These are phyloP conservation scores for Nebria ingens DNA, from an alignment of 1,140 invertebrate genomes.

Conservation along the genomic window DNA sequence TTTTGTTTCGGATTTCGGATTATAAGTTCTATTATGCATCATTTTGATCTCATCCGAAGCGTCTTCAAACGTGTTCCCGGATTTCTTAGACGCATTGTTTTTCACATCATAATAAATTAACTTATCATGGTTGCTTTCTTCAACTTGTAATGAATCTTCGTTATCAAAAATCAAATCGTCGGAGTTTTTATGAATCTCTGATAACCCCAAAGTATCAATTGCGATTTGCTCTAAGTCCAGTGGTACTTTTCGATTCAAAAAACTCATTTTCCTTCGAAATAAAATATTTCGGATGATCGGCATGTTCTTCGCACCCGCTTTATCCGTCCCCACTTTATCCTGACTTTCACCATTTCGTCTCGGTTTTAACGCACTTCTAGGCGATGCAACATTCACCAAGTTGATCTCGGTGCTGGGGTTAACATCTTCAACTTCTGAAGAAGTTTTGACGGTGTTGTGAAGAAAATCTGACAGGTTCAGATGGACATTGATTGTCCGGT, in stretches of 20 bases:
- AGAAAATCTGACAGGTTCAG: not conserved
- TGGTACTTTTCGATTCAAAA: constrained; percentile 5
- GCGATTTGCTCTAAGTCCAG: constrained; percentile 9
- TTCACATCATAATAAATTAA: constrained; percentile 38
- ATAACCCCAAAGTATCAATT: not conserved
- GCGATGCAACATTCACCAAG: not conserved
- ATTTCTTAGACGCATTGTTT: constrained; percentile 12
- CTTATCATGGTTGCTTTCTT: constrained; percentile 40
- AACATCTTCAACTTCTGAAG: not conserved
- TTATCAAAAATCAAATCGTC: constrained; percentile 38
- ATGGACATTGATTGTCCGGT: not conserved
- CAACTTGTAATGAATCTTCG: constrained; percentile 41
- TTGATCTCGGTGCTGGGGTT: constrained; percentile 6
- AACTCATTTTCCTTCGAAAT: not conserved
- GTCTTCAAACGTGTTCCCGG: not conserved
- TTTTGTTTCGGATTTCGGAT: not conserved
- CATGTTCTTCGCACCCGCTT: not conserved
- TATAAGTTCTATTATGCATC: not conserved
- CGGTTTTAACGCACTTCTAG: not conserved
- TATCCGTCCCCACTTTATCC: not conserved
- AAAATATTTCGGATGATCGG: not conserved
- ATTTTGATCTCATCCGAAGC: not conserved
- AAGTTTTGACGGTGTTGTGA: not conserved
- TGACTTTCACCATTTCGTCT: not conserved
- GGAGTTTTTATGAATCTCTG: constrained; percentile 18